Conservation (phyloP, 2,888 invertebrate genomes). For the Tyria jacobaeae region DNA sequence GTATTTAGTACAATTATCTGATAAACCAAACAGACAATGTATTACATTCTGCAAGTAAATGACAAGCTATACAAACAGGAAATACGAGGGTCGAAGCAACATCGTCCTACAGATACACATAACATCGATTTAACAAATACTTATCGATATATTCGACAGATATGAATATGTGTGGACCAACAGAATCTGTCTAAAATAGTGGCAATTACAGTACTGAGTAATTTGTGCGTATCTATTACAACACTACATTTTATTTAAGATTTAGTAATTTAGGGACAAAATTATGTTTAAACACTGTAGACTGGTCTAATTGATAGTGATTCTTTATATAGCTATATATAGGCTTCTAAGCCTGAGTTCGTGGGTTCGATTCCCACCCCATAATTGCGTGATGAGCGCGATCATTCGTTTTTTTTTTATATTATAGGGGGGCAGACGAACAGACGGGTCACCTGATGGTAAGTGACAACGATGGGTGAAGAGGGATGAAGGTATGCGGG, state of each 20-base stretch:
- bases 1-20: not conserved
- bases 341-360: too few relatives aligned
- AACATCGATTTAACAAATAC: slow-evolving; percentile 51
- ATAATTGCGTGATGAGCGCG: too few relatives aligned
- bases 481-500: too few relatives aligned
- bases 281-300: too few relatives aligned
- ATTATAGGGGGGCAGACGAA: too few relatives aligned
- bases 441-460: too few relatives aligned
- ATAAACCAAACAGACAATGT: not conserved
- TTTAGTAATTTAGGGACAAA: slow-evolving; percentile 30
- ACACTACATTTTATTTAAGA: slow-evolving; percentile 59
- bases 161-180: slow-evolving; percentile 40
- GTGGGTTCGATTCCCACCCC: too few relatives aligned
- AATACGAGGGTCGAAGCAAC: slow-evolving; percentile 57
- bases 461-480: too few relatives aligned
- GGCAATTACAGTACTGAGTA: slow-evolving; percentile 59
- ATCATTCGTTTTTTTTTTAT: too few relatives aligned
- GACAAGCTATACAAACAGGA: slow-evolving; percentile 15
- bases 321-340: too few relatives aligned
- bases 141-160: slow-evolving; percentile 31
- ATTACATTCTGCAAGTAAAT: not conserved
- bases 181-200: slow-evolving; percentile 55
- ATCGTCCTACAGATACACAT: slow-evolving; percentile 54
- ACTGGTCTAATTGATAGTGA: too few relatives aligned
- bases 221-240: slow-evolving; percentile 79